These are phyloP conservation scores for Mylabris phalerata DNA, from an alignment of 1,140 invertebrate species.

Conservation along the genomic window DNA sequence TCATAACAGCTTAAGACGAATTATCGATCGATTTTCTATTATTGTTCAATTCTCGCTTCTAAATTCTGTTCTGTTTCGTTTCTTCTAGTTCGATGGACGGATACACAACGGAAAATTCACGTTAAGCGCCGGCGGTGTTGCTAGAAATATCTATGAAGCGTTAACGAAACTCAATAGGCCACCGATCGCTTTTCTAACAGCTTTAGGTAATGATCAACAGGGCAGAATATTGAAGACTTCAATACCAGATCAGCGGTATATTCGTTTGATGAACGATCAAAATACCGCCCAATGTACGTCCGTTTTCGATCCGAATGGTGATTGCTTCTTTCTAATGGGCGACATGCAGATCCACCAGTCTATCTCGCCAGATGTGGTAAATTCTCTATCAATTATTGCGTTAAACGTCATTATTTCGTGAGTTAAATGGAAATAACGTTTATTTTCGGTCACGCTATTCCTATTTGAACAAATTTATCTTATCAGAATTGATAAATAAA, in stretches of 20 bases:
- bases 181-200: constrained; percentile 64
- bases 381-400: too few species aligned
- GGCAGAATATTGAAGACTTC: constrained; percentile 40
- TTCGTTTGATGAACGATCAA: constrained; percentile 22
- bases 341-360: constrained; percentile 75
- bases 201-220: constrained; percentile 66
- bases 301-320: constrained; percentile 63
- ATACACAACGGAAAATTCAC: constrained; percentile 61
- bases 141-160: constrained; percentile 82
- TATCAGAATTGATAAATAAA: too few species aligned
- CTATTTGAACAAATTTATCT: too few species aligned
- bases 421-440: too few species aligned
- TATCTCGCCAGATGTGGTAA: constrained; percentile 59
- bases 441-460: too few species aligned
- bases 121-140: constrained; percentile 78
- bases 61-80: background rate
- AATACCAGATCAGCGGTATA: constrained; percentile 9
- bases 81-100: constrained; percentile 61
- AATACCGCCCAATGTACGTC: constrained; percentile 68
- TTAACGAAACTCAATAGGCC: constrained; percentile 61
- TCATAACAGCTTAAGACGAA: too few species aligned
- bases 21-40: too few species aligned
- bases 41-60: too few species aligned
- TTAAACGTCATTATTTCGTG: too few species aligned
- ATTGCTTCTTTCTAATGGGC: constrained; percentile 71